Evolutionary conservation across 2,797 vertebrate genomes (phyloP).

Genomic region (Ceryle rudis): DNA sequence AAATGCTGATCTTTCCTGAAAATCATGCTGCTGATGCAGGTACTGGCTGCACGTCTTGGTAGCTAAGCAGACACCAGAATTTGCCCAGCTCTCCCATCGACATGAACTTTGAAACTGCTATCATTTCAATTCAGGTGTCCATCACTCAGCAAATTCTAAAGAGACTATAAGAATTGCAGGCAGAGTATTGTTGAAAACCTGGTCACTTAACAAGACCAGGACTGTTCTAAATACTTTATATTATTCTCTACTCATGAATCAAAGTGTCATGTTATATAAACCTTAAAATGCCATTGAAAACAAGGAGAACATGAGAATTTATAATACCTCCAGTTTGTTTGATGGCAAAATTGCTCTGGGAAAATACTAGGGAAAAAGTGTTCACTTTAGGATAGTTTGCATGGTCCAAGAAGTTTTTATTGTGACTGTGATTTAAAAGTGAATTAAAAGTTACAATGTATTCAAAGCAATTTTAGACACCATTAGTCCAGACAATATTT

Average conservation of each 20-base stretch:
- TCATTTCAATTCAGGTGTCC: background rate
- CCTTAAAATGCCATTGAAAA: background rate
- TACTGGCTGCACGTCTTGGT: background rate
- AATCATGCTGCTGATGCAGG: background rate
- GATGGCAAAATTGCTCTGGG: slow-evolving; percentile 6
- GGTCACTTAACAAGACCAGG: background rate
- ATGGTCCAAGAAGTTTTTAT: slow-evolving; percentile 41
- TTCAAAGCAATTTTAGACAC: slow-evolving; percentile 48
- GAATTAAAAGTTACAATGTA: slow-evolving; percentile 32
- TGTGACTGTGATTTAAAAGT: slow-evolving; percentile 15
- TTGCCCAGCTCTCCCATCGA: background rate
- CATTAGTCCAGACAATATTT: slow-evolving; percentile 40
- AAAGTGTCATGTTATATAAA: background rate
- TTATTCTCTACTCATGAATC: background rate
- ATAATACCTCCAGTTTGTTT: background rate
- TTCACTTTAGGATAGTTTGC: background rate
- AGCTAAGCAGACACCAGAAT: background rate
- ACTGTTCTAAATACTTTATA: background rate
- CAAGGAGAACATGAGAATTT: background rate
- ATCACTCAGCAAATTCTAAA: background rate
- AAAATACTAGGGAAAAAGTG: background rate
- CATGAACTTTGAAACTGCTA: background rate
- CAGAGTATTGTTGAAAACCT: background rate
- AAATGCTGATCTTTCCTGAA: background rate
- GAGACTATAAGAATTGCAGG: background rate